Conservation (phyloP, 2,888 invertebrate species). For the Luffia ferchaultella region DNA sequence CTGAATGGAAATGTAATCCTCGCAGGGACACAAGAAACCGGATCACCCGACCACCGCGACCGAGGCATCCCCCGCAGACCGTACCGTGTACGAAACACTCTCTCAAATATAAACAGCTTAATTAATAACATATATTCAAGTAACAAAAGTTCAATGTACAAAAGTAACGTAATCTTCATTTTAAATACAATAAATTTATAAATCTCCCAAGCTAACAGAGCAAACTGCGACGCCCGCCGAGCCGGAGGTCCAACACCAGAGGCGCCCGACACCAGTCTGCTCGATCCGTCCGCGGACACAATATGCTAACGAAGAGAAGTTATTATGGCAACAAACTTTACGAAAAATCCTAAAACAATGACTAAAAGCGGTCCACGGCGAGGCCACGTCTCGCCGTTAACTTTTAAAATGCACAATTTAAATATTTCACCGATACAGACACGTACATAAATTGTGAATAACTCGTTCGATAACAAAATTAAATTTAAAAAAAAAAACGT, state of each 20-base stretch:
- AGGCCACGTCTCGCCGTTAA: slow-evolving; percentile 51
- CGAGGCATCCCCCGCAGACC: slow-evolving; percentile 33
- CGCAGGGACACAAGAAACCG: slow-evolving; percentile 34
- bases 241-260: not conserved
- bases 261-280: slow-evolving; percentile 57
- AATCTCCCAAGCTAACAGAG: slow-evolving; percentile 54
- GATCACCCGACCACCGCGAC: slow-evolving; percentile 41
- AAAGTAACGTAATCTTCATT: slow-evolving; percentile 55
- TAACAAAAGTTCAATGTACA: slow-evolving; percentile 63
- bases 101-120: slow-evolving; percentile 59
- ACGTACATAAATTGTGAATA: slow-evolving; percentile 64
- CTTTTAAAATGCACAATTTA: slow-evolving; percentile 64
- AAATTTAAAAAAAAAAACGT: slow-evolving; percentile 65
- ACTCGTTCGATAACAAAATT: slow-evolving; percentile 57
- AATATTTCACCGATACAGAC: slow-evolving; percentile 65
- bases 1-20: slow-evolving; percentile 39
- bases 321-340: slow-evolving; percentile 67
- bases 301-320: slow-evolving; percentile 64
- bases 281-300: slow-evolving; percentile 60
- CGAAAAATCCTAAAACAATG: slow-evolving; percentile 66
- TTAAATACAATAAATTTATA: slow-evolving; percentile 53
- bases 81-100: slow-evolving; percentile 53
- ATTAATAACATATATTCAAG: slow-evolving; percentile 57
- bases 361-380: slow-evolving; percentile 61
- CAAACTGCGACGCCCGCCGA: slow-evolving; percentile 25